These are phyloP conservation scores for Pterophyllum scalare DNA, from an alignment of 2,113 vertebrate species.

Conservation along the genomic window DNA sequence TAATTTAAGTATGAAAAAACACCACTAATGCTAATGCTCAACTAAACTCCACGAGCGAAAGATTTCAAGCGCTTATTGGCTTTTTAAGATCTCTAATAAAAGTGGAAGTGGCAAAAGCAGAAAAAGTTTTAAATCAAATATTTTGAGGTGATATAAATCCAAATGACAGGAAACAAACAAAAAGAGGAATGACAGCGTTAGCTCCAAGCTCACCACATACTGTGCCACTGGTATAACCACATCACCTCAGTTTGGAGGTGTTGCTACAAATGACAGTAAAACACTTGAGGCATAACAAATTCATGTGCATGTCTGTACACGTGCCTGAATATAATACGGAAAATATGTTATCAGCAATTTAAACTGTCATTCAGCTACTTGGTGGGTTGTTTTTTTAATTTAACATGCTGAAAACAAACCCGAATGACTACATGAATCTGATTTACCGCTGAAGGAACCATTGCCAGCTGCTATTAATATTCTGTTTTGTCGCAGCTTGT, in stretches of 20 bases:
- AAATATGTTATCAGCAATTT: not conserved
- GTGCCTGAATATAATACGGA: not conserved
- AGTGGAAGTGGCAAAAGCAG: not conserved
- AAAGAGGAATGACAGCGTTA: not conserved
- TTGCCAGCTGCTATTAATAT: not conserved
- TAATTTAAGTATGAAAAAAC: not conserved
- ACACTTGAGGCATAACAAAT: not conserved
- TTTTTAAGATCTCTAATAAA: slow-evolving; percentile 1
- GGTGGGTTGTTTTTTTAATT: not conserved
- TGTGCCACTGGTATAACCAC: not conserved
- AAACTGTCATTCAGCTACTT: not conserved
- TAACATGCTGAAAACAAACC: not conserved
- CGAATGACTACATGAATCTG: not conserved
- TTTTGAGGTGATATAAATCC: not conserved
- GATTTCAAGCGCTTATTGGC: not conserved
- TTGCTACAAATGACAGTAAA: not conserved
- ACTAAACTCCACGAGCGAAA: not conserved
- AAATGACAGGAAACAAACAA: not conserved
- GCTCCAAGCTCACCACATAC: not conserved
- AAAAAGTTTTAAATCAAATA: not conserved
- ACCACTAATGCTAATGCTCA: slow-evolving; percentile 9
- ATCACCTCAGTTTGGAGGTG: not conserved
- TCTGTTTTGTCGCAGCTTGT: not conserved
- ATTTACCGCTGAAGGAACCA: not conserved
- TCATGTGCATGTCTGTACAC: not conserved